These are phyloP conservation scores for Xiphophorus maculatus DNA, from an alignment of 2,113 vertebrate species.

Conservation along the genomic window DNA sequence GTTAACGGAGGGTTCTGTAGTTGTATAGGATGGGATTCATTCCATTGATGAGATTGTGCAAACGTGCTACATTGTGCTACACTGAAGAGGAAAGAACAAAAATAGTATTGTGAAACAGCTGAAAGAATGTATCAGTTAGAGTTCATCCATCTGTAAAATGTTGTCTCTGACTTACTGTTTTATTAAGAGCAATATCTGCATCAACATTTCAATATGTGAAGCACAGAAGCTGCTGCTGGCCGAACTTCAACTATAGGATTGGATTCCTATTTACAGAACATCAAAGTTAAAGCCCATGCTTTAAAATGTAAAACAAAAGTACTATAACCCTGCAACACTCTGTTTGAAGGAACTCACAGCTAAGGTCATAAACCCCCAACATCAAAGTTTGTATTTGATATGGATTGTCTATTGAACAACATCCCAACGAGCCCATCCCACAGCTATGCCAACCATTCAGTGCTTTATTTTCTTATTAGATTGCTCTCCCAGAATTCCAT, in stretches of 20 bases:
- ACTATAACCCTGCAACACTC: conserved; percentile 65
- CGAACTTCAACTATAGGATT: conserved; percentile 19
- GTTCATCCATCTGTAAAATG: background rate
- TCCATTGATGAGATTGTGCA: no score
- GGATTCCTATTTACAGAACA: conserved; percentile 62
- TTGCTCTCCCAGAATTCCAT: conserved; percentile 81
- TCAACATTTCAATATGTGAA: background rate
- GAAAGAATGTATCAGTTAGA: background rate
- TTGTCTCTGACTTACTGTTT: background rate
- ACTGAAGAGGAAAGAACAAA: no score
- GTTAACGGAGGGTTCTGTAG: no score
- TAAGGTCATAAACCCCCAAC: conserved; percentile 70
- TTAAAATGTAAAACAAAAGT: conserved; percentile 64
- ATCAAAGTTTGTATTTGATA: conserved; percentile 80
- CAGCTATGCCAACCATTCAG: conserved; percentile 69
- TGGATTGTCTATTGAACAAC: conserved; percentile 55
- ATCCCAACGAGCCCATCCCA: conserved; percentile 61
- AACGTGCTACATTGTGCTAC: no score
- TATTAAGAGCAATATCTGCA: background rate
- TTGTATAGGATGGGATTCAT: no score
- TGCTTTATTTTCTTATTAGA: conserved; percentile 81
- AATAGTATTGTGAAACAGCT: no score
- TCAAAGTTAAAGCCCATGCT: conserved; percentile 63
- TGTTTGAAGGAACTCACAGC: conserved; percentile 50
- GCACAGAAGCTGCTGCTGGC: background rate